Percentiles rank a stretch among this genome's conserved stretches.
These are phyloP conservation scores for Poecile atricapillus DNA, from an alignment of 2,113 vertebrate species.

Conservation along the genomic window DNA sequence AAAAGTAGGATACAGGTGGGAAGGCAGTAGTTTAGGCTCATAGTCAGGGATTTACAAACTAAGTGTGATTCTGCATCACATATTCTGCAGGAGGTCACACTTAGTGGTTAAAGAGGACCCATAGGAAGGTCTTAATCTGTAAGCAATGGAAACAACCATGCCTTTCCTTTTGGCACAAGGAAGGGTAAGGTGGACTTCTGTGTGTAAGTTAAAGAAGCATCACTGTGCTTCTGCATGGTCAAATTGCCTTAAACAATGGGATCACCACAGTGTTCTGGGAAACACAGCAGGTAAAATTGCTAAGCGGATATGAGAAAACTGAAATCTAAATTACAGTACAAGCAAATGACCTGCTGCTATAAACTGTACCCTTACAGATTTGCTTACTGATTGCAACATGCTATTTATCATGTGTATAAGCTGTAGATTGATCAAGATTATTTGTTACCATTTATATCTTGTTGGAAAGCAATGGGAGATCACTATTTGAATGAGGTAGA, in stretches of 20 bases:
- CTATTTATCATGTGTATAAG: not conserved
- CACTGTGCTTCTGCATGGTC: not conserved
- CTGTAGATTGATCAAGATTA: constrained; percentile 36
- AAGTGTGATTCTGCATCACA: not conserved
- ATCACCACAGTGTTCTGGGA: not conserved
- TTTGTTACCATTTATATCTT: constrained; percentile 34
- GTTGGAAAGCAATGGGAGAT: constrained; percentile 14
- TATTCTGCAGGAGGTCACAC: not conserved
- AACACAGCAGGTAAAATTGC: constrained; percentile 19
- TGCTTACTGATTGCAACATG: not conserved
- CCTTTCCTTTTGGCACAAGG: not conserved
- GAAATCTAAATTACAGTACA: constrained; percentile 15
- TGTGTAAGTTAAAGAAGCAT: not conserved
- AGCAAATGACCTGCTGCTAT: constrained; percentile 33
- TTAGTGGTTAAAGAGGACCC: not conserved
- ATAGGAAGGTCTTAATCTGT: not conserved
- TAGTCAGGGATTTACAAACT: not conserved
- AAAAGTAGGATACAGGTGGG: not conserved
- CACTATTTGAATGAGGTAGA: constrained; percentile 1
- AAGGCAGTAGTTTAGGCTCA: not conserved
- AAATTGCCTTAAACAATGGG: not conserved
- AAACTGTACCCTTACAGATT: constrained; percentile 10
- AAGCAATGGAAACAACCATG: not conserved
- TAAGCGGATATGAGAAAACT: not conserved
- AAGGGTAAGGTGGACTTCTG: not conserved